phyloP scores from a whole-genome alignment of 2,113 vertebrate genomes.

The Tyto alba region DNA sequence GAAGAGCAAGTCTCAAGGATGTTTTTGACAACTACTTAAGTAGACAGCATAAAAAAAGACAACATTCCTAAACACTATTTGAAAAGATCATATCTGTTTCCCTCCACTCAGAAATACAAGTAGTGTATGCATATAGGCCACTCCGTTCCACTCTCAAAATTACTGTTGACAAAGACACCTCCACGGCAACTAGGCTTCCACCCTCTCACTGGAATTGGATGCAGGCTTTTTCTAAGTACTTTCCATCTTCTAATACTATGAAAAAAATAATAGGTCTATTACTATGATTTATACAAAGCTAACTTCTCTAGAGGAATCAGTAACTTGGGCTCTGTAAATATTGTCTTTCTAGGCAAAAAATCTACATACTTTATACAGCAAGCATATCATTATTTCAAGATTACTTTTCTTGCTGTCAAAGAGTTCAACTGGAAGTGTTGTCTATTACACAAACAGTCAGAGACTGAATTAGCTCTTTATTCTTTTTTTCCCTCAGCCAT shows the following conservation, averaged over 20 bases:
- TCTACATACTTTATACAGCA: background rate
- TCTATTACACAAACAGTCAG: background rate
- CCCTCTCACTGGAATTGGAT: background rate
- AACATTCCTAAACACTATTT: background rate
- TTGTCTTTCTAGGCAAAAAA: background rate
- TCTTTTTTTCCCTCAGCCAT: background rate
- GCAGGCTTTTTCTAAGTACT: background rate
- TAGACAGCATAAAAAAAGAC: background rate
- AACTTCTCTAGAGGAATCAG: background rate
- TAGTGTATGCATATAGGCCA: background rate
- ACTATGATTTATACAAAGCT: background rate
- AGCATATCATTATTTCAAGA: background rate
- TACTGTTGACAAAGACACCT: background rate
- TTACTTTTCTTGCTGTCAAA: background rate
- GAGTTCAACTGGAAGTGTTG: background rate
- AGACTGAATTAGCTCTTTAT: background rate
- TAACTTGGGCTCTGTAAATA: background rate
- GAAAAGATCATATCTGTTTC: background rate
- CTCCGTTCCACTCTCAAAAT: background rate
- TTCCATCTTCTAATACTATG: background rate
- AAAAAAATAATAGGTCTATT: background rate
- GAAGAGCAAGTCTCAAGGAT: background rate
- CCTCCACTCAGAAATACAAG: background rate
- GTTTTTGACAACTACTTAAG: background rate
- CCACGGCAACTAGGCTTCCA: background rate